A percentile compares a stretch with the other conserved stretches of the same genome.
Evolutionary conservation across 2,113 vertebrate genomes (phyloP).

Genomic region (Herpailurus yagouaroundi): DNA sequence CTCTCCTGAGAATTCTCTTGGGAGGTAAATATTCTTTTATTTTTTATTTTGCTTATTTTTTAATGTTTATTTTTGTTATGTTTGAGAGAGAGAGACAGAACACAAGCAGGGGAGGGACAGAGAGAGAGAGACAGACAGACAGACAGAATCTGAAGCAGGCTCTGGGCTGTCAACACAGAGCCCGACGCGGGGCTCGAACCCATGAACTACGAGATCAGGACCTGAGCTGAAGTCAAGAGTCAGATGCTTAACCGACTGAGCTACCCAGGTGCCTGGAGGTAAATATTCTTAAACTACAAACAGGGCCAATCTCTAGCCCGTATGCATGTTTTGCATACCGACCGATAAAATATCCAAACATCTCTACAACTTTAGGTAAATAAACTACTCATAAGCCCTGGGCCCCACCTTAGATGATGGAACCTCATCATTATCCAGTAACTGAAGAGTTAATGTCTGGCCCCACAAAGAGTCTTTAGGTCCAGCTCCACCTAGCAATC

Average conservation of each 20-base stretch:
- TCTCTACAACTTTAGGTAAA: neutral
- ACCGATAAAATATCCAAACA: neutral
- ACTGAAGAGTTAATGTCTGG: neutral
- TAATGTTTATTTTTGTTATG: too few species aligned
- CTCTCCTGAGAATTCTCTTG: neutral
- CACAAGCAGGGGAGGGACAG: too few species aligned
- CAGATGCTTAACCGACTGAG: too few species aligned
- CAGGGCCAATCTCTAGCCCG: neutral
- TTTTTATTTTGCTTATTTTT: too few species aligned
- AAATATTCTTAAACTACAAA: neutral
- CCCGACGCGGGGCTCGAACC: too few species aligned
- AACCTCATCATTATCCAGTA: neutral
- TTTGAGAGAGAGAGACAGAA: too few species aligned
- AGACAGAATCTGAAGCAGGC: too few species aligned
- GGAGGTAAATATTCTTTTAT: neutral
- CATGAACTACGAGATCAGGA: too few species aligned
- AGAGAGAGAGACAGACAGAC: too few species aligned
- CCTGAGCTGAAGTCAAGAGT: too few species aligned
- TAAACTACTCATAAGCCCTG: neutral
- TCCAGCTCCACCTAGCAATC: neutral
- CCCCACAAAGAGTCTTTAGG: neutral
- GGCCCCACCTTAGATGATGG: neutral
- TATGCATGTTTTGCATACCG: fast-evolving
- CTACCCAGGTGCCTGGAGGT: neutral
- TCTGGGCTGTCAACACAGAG: too few species aligned